Percentiles rank a stretch among this genome's conserved stretches.
Conservation (phyloP, 2,888 invertebrate species). For the Oscheius myriophilus region DNA sequence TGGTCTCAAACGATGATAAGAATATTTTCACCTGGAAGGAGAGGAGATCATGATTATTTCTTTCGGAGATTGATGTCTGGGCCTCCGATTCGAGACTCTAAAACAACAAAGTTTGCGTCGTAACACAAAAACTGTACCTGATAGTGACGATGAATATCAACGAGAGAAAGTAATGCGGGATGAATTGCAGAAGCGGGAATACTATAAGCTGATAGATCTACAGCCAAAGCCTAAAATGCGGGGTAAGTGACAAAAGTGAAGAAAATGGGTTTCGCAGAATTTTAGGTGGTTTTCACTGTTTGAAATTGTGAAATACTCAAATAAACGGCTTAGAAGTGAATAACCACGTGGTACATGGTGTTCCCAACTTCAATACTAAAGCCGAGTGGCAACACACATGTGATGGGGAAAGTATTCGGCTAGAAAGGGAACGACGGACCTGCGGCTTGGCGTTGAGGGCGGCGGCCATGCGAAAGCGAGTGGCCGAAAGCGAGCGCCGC, state of each 20-base stretch:
- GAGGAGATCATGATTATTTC: constrained; percentile 12
- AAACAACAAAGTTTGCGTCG: not conserved
- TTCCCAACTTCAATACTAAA: too few relatives aligned
- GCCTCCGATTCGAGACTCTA: constrained; percentile 11
- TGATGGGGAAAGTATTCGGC: constrained; percentile 21
- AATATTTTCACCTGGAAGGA: constrained; percentile 9
- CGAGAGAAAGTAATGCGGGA: constrained; percentile 12
- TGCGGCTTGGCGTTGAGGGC: constrained; percentile 30
- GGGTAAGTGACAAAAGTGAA: not conserved
- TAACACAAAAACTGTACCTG: constrained; percentile 10
- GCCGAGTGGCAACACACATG: constrained; percentile 9
- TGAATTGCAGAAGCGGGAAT: constrained; percentile 23
- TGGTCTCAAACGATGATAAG: not conserved
- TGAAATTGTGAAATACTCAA: not conserved
- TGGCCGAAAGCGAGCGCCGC: constrained; percentile 27
- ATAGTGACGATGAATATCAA: constrained; percentile 29
- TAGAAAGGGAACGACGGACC: constrained; percentile 29
- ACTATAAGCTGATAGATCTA: constrained; percentile 14
- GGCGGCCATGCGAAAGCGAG: constrained; percentile 31
- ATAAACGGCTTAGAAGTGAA: not conserved
- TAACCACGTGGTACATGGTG: too few relatives aligned
- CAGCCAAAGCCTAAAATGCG: constrained; percentile 21
- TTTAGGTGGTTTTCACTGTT: not conserved
- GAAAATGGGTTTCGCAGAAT: not conserved
- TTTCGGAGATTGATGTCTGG: not conserved